Conservation (phyloP, 2,888 invertebrate species). For the Tridacna crocea region DNA sequence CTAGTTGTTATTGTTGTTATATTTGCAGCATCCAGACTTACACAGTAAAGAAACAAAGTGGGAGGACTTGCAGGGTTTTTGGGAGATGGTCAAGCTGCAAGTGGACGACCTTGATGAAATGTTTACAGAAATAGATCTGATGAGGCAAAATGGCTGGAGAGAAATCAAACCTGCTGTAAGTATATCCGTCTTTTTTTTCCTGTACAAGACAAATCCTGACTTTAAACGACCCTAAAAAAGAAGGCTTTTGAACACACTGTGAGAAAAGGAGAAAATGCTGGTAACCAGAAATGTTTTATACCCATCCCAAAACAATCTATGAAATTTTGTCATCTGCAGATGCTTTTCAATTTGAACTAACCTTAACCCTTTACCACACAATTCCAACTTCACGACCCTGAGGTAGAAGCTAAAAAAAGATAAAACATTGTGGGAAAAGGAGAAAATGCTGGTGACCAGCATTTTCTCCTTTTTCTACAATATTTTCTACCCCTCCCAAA, state of each 20-base stretch:
- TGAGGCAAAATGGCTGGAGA: conserved; percentile 83
- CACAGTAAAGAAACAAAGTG: conserved; percentile 93
- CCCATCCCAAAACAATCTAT: background rate
- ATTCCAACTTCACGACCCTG: too few species aligned
- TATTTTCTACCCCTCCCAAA: too few species aligned
- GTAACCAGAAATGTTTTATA: background rate
- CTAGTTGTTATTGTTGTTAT: too few species aligned
- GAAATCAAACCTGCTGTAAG: conserved; percentile 63
- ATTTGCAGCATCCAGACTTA: conserved; percentile 69
- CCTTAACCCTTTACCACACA: background rate
- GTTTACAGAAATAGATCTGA: conserved; percentile 86
- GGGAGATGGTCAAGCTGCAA: conserved; percentile 98
- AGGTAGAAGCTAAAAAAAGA: background rate
- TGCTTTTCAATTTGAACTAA: too few species aligned
- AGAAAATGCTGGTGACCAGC: background rate
- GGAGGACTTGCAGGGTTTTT: conserved; percentile 97
- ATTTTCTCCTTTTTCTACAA: too few species aligned
- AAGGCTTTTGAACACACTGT: background rate
- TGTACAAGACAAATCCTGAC: background rate
- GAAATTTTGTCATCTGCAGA: background rate
- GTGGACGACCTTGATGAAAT: conserved; percentile 93
- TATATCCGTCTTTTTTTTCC: background rate
- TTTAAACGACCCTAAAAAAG: background rate
- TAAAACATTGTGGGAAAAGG: background rate
- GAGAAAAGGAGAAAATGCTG: background rate